Evolutionary conservation across 2,113 vertebrate genomes (phyloP), one percentile per base, ranked within the genome.

Genomic region (Albula glossodonta): DNA sequence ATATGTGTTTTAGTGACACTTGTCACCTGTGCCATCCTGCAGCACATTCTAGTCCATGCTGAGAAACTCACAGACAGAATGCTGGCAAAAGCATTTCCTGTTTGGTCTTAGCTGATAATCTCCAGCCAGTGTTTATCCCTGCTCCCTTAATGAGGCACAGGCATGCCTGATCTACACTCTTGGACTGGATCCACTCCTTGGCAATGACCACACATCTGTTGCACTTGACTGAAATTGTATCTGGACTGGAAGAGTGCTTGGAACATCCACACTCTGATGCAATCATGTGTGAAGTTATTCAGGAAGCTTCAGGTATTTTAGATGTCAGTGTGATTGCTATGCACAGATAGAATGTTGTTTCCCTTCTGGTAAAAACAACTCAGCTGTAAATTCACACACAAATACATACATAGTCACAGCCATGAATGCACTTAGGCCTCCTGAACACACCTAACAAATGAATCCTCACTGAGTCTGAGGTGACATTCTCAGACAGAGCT

Each of bases 241-340:
- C 41, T 79, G 5, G 41, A 79, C n/a, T 79, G 78, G 31, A 79
- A 79, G 22, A 79, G 41, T 79, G 78, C 25, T 79, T 79, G 25
- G n/a, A 41, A 12, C 25, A 41, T 79, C 2, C 25, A 31, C 4
- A 41, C 41, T 11, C 12, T 6, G 53, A 56, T 31, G n/a, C 3
- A 88, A 84, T 87, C 88, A 90, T 87, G 87, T 4, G 25, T 41
- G 41, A n/a, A 12, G 25, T 12, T 78, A 78, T 78, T n/a, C n/a
- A 80, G 12, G 78, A 41, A 80, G 53, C 53, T 12, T 56, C 53
- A 56, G 53, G 53, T 56, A 56, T 56, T 56, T 56, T 56, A 56
- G 53, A 56, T 56, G 53, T 56, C 53, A 56, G 7, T 56, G 7
- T 77, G 70, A 77, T 31, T 56, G 9, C 2, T 2, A 7, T 77